Evolutionary conservation across 2,797 vertebrate species (phyloP).

Genomic region (Cryptoprocta ferox): DNA sequence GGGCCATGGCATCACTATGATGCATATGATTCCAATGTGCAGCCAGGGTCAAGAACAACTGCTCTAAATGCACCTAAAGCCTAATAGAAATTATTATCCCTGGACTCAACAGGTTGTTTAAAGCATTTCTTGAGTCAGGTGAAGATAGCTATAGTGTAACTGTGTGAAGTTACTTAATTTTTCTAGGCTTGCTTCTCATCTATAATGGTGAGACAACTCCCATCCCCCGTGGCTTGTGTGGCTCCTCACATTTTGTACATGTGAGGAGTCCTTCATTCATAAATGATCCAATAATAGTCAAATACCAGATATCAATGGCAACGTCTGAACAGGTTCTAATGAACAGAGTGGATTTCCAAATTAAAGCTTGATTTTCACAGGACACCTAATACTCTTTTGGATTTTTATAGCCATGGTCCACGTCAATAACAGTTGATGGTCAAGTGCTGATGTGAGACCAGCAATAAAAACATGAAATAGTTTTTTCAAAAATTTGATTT

Average conservation of each 20-base stretch:
- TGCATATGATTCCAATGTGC: rapidly evolving
- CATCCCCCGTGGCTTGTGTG: not conserved
- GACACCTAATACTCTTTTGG: not conserved
- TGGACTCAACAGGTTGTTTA: not conserved
- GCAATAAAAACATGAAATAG: not conserved
- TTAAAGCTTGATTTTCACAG: not conserved
- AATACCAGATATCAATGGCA: not conserved
- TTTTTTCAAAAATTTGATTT: not conserved
- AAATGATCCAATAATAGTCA: not conserved
- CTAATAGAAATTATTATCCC: not conserved
- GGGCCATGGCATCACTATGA: not conserved
- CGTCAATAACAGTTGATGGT: not conserved
- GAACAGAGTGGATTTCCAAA: not conserved
- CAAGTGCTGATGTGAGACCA: not conserved
- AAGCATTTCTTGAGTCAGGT: not conserved
- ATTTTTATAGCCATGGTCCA: not conserved
- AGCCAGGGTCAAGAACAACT: not conserved
- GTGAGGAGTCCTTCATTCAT: not conserved
- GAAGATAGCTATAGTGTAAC: not conserved
- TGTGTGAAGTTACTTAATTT: not conserved
- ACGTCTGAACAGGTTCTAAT: not conserved
- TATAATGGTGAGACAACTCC: not conserved
- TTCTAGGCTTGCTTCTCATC: not conserved
- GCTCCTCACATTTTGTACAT: not conserved
- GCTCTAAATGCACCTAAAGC: not conserved